Percentiles rank a stretch among this genome's conserved stretches.
These are phyloP conservation scores for Chaenocephalus aceratus DNA, from an alignment of 2,113 vertebrate genomes.

Conservation along the genomic window DNA sequence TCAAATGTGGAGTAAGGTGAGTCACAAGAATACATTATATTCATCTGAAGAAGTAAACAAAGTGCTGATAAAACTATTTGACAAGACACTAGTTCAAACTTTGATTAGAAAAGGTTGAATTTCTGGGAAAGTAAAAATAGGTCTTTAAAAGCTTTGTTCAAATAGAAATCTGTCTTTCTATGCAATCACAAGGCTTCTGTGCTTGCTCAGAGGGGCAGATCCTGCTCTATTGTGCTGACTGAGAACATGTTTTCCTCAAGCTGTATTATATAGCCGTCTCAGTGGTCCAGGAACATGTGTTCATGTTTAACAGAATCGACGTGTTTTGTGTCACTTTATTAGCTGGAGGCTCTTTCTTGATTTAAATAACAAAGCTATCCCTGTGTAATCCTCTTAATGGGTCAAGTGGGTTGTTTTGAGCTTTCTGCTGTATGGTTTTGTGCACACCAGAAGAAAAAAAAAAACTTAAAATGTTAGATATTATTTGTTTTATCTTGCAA, in stretches of 20 bases:
- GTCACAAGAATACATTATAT: neutral
- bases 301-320: slow-evolving; percentile 32
- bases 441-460: neutral
- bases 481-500: neutral
- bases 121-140: neutral
- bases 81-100: neutral
- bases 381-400: slow-evolving; percentile 13
- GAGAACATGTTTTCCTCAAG: slow-evolving; percentile 74
- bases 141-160: neutral
- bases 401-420: slow-evolving; percentile 7
- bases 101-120: neutral
- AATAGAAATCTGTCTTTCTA: slow-evolving; percentile 32
- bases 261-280: slow-evolving; percentile 36
- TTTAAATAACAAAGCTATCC: slow-evolving; percentile 19
- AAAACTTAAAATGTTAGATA: neutral
- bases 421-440: neutral
- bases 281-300: slow-evolving; percentile 46
- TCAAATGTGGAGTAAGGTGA: neutral
- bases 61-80: neutral
- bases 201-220: slow-evolving; percentile 67
- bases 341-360: neutral
- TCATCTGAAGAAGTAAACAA: neutral
- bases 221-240: slow-evolving; percentile 69
- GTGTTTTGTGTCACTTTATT: slow-evolving; percentile 29
- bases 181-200: slow-evolving; percentile 61